Evolutionary conservation across 2,888 invertebrate genomes (phyloP), one percentile per base, ranked within the genome.

Genomic region (Xestoiulus laeticollis): DNA sequence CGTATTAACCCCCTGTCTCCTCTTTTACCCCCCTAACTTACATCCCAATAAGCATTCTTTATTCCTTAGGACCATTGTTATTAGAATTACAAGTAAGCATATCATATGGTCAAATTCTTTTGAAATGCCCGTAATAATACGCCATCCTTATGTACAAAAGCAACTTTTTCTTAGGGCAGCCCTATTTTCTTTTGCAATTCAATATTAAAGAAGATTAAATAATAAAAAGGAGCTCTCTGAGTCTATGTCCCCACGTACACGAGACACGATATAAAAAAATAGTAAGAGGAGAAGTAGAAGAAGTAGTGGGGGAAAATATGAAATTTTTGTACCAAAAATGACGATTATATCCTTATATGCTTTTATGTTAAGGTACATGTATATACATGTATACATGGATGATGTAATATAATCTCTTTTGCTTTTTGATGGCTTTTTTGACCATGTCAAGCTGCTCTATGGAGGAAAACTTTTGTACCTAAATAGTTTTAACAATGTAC

Each of bases 61-160:
- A 26, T 78, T 78, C 78, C 78, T 78, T 78, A 85, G 38, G 38
- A 85, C 44, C 44, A 85, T 86, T 48, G 48, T 86, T 86, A 86
- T 53, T 86, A 86, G 86, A 86, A 86, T 86, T 86, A 86, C 86
- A n/a, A 86, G 86, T 53, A 48, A 86, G 86, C 53, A 86, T 86
- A 86, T 86, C 86, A 86, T 53, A 48, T 53, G 86, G 86, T 86
- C 86, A 86, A 86, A 86, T 86, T 86, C 86, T 48, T 86, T 85
- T 32, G 85, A 85, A 85, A 85, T 85, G 44, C 85, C 33, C n/a
- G 43, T 85, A 38, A 85, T 43, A 85, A 85, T 85, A 44, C 78
- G 85, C 38, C 44, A 85, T 19, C 85, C 44, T 22, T 43, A 85
- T 43, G 44, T 85, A 26, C 85, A 85, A 85, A 43, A 44, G 85